A percentile compares a stretch with the other conserved stretches of the same genome.
These are phyloP conservation scores for Galago senegalensis DNA, from an alignment of 2,797 vertebrate species.

Conservation along the genomic window DNA sequence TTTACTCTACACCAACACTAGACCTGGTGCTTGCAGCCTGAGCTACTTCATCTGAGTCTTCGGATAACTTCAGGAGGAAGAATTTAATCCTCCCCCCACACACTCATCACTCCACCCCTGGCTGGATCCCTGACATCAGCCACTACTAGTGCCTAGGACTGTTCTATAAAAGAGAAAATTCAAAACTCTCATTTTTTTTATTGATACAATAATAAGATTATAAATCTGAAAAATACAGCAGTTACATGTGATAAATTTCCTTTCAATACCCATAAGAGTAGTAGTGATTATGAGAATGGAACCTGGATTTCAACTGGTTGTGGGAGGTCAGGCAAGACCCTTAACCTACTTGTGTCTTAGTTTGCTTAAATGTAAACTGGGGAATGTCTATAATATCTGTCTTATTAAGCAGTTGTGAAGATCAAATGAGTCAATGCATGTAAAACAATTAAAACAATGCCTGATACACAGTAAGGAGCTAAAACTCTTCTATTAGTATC, in stretches of 20 bases:
- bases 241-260: background rate
- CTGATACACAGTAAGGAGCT: background rate
- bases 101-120: background rate
- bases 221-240: conserved; percentile 1
- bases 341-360: background rate
- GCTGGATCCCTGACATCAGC: background rate
- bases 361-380: background rate
- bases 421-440: conserved; percentile 3
- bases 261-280: background rate
- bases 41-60: background rate
- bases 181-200: background rate
- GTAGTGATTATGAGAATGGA: background rate
- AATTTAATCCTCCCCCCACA: background rate
- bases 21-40: background rate
- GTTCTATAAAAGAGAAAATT: conserved; percentile 23
- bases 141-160: background rate
- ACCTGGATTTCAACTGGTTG: background rate
- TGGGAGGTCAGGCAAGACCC: background rate
- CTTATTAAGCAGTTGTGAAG: background rate
- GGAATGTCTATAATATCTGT: background rate
- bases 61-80: background rate
- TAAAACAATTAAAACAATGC: background rate
- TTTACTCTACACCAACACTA: background rate
- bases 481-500: conserved; percentile 16
- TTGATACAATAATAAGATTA: background rate